Evolutionary conservation across 92 coral and sea anemone genomes (phyloP), one percentile per base, ranked within the genome.

Genomic region (Heteractis magnifica): DNA sequence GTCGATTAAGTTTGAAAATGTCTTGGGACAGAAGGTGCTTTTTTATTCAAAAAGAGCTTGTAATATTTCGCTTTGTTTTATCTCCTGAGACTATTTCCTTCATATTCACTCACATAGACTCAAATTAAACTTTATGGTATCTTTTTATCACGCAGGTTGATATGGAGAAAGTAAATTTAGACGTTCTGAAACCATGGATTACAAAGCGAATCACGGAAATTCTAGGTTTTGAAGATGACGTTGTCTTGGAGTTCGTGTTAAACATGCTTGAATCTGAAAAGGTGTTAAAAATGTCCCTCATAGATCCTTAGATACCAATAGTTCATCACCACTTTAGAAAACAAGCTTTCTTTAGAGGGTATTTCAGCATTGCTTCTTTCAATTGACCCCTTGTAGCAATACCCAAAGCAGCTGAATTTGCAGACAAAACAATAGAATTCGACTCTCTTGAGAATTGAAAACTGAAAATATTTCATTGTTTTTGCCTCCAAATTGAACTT

Each of bases 211-310:
- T 95, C 56, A 94, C 95, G 34, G 98, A 95, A 56, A 91, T 95
- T 52, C 84, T 95, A 20, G 98, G 98, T 14, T 87, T 91, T 81
- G 98, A 95, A 53, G 98, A 95, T 86, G 98, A 95, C 84, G 98
- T 95, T 4, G 92, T 95, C 50, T 78, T 95, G 81, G 98, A 95
- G 86, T 95, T 90, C 82, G 90, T 95, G 20, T 87, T 94, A 59
- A 95, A 95, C 82, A 95, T 95, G 98, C 92, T 95, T 51, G 98
- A 95, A 64, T 90, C 97, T 56, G 98, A 88, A 64, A 92, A 95
- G 98, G 98, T 95, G 75, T 19, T 3, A 49, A 60, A 34, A 34
- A 4, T 4, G 65, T 26, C 64, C 59, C 49, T 21, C 18, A 3
- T 52, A 53, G 18, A 26, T 6, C 23, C 49, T 49, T 18, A n/a